Conservation (phyloP, 2,888 invertebrate species). For the Pyralis farinalis region DNA sequence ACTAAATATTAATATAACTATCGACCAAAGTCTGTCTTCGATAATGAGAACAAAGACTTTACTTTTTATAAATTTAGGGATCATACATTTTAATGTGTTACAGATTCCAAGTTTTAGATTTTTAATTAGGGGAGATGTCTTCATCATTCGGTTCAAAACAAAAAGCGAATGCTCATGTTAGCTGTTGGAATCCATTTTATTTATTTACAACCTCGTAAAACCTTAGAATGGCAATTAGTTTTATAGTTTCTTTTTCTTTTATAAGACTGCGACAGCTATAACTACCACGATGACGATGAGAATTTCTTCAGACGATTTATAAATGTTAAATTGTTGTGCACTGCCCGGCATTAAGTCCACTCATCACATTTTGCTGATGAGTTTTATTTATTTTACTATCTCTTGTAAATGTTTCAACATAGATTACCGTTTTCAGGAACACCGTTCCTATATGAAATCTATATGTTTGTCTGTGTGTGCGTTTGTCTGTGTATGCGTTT, state of each 20-base stretch:
- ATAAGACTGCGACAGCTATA: slow-evolving; percentile 37
- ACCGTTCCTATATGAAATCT: no score
- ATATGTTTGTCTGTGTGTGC: no score
- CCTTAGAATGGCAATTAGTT: slow-evolving; percentile 72
- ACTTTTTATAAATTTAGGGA: background rate
- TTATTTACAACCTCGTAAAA: slow-evolving; percentile 67
- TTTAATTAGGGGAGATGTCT: slow-evolving; percentile 62
- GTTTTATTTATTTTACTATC: no score
- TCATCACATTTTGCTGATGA: no score
- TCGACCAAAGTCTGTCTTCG: slow-evolving; percentile 9
- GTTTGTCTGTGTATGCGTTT: no score
- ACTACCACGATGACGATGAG: slow-evolving; percentile 8
- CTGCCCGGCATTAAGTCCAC: no score
- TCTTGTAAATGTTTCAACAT: no score
- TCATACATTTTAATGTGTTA: slow-evolving; percentile 50
- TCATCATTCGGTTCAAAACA: slow-evolving; percentile 60
- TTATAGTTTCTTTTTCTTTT: slow-evolving; percentile 60
- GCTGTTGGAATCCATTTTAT: slow-evolving; percentile 52
- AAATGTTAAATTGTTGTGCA: no score
- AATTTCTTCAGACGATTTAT: no score
- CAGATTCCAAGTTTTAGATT: slow-evolving; percentile 38
- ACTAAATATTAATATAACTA: no score
- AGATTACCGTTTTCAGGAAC: no score
- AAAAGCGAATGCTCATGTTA: slow-evolving; percentile 42
- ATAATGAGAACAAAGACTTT: no score